Conservation (phyloP, 2,113 vertebrate species). For the Upupa epops region DNA sequence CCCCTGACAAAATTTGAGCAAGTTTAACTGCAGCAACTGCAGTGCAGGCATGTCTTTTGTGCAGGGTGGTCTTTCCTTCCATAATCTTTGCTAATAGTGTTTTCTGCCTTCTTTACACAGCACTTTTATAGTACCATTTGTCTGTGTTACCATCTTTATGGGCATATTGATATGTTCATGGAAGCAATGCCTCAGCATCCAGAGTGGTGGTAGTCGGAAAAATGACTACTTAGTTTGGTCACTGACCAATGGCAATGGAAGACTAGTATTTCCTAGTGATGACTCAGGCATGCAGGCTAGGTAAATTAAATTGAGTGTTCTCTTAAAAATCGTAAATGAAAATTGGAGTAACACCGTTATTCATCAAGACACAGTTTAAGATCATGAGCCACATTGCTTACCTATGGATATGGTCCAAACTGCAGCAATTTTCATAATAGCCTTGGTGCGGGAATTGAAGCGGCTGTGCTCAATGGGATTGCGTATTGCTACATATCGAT, state of each 20-base stretch:
- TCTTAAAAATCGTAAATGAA: slow-evolving; percentile 1
- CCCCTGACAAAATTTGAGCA: accelerated
- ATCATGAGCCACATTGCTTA: slow-evolving; percentile 66
- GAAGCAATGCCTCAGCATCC: neutral
- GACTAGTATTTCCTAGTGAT: neutral
- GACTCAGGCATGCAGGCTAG: neutral
- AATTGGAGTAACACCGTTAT: slow-evolving; percentile 21
- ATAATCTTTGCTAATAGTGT: neutral
- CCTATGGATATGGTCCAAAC: slow-evolving; percentile 99
- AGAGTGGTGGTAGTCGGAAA: neutral
- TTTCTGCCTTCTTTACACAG: neutral
- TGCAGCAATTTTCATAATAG: slow-evolving; percentile 97
- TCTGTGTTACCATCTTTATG: accelerated
- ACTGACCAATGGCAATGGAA: neutral
- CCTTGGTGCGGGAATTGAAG: slow-evolving; percentile 99
- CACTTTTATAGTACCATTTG: neutral
- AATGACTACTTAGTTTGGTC: neutral
- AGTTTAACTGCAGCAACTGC: neutral
- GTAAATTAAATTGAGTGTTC: neutral
- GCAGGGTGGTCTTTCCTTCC: neutral
- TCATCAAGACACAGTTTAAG: slow-evolving; percentile 29
- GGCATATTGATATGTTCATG: neutral
- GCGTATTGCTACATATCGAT: slow-evolving; percentile 97
- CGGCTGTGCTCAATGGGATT: slow-evolving; percentile 99
- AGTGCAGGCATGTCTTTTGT: neutral